Base-by-base conservation (phyloP, 2,113 vertebrate species). In the Chelonoidis abingdonii region DNA sequence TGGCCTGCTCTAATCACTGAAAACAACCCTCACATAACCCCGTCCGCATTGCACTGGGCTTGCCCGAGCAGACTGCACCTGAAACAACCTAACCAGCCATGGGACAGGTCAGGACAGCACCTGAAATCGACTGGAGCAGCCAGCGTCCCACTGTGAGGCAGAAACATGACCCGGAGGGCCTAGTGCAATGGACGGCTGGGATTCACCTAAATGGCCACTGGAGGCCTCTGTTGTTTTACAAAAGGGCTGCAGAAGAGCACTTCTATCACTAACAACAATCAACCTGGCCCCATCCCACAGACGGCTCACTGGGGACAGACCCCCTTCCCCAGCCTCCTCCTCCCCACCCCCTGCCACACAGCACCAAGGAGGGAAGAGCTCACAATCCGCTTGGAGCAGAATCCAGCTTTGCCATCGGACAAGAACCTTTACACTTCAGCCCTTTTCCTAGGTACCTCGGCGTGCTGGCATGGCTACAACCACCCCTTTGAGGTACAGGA, bases 371-470 rank as follows among this genome's bases (percentile, higher is more conserved):
- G 10, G 17, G 24, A 83, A 27, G 19, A 57, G 38, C 59, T 85
- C 78, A 56, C 4, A 0, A 29, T 72, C 3, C 84, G 41, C 29
- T 81, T 80, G 0, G 5, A 1, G 21, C 56, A 11, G 47, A 0
- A 53, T 9, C 4, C 16, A 1, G 0, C 3, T 0, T 22, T 0
- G 19, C 88, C 41, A 29, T 0, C 57, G 13, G 13, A 12, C 13
- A 29, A 10, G 12, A 29, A 59, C 35, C 65, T 19, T 21, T 10
- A 38, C 4, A 5, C 19, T 10, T 38, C 35, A 10, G 65, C 65
- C 65, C 65, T 38, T 22, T 69, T 22, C 65, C 65, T 72, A 19
- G 10, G n/a, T 7, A 22, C 62, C 62, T 69, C 7, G 8, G 17
- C 16, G 1, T 2, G 65, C 62, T 35, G 12, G 6, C 11, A 11